phyloP scores from a whole-genome alignment of 2,888 invertebrate genomes.

The Clistopyga incitator region DNA sequence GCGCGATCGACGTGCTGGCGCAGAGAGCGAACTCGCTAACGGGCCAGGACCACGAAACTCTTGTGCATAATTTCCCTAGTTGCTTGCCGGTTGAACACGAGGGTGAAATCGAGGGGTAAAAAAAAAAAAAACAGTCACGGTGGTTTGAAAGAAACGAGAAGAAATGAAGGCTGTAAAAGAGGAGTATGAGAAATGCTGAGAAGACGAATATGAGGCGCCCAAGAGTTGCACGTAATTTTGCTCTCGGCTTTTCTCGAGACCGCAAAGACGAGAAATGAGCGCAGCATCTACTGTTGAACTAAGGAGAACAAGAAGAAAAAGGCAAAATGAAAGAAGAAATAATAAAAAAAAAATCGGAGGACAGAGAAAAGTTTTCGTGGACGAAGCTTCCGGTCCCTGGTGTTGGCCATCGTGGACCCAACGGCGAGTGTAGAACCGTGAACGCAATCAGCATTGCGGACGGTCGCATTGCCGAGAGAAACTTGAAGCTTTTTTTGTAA shows the following conservation, averaged over 20 bases:
- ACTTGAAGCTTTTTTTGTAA: conserved; percentile 41
- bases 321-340: neutral
- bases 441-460: conserved; percentile 61
- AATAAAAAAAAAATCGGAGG: conserved; percentile 2
- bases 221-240: conserved; percentile 57
- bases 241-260: conserved; percentile 35
- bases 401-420: conserved; percentile 27
- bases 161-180: neutral
- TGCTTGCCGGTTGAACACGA: conserved; percentile 38
- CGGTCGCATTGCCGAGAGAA: conserved; percentile 18
- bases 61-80: conserved; percentile 63
- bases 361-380: conserved; percentile 36
- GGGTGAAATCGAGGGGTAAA: conserved; percentile 1
- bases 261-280: conserved; percentile 41
- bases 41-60: conserved; percentile 66
- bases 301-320: conserved; percentile 11
- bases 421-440: neutral
- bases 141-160: conserved; percentile 21
- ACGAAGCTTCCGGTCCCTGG: conserved; percentile 44
- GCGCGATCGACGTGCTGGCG: neutral
- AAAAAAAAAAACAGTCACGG: conserved; percentile 22
- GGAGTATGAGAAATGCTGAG: conserved; percentile 16
- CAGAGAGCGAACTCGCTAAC: conserved; percentile 54
- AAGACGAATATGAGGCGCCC: conserved; percentile 46
- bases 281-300: conserved; percentile 1